Base-by-base conservation (phyloP, 2,888 invertebrate species). In the Euzetes globulus region DNA sequence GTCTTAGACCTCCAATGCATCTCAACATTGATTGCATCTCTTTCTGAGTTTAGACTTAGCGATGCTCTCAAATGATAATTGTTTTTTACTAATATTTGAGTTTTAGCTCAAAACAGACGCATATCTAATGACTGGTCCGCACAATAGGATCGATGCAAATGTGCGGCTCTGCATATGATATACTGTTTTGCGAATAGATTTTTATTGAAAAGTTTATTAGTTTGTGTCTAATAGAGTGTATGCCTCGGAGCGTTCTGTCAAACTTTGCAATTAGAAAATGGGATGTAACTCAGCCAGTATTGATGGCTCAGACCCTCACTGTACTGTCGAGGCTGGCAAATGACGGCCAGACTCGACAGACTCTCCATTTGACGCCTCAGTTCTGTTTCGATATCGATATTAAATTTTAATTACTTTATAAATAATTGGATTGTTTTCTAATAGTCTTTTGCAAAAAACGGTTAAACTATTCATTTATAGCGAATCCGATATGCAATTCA, bases 181-280 rank as follows among this genome's bases (percentile, higher is more conserved):
- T n/a, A 52, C 52, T 52, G 19, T 52, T n/a, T 19, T 6, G 7
- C 2, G n/a, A 52, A 52, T 52, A 19, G 7, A n/a, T 52, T 19
- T 17, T 52, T 52, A 52, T 52, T 52, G 52, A 52, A 52, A 52
- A 52, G 52, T 52, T 52, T 52, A 52, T 52, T 52, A 52, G 52
- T 52, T 52, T 19, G 9, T 52, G 52, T 52, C 52, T 52, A 19
- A 52, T n/a, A 52, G 52, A 52, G 52, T 52, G 52, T 19, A 52
- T 19, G 52, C 52, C 52, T 19, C 2, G 4, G n/a, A 52, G 52
- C 52, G 19, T 6, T 11, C 47, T 47, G 52, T 52, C 52, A 52
- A 29, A 60, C 6, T 60, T 60, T 60, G 60, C 60, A 60, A 60
- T 60, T 60, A 60, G 60, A 60, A 60, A 60, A 60, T 60, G 60